Evolutionary conservation across 2,888 invertebrate genomes (phyloP).

Genomic region (Lasioglossum calceatum): DNA sequence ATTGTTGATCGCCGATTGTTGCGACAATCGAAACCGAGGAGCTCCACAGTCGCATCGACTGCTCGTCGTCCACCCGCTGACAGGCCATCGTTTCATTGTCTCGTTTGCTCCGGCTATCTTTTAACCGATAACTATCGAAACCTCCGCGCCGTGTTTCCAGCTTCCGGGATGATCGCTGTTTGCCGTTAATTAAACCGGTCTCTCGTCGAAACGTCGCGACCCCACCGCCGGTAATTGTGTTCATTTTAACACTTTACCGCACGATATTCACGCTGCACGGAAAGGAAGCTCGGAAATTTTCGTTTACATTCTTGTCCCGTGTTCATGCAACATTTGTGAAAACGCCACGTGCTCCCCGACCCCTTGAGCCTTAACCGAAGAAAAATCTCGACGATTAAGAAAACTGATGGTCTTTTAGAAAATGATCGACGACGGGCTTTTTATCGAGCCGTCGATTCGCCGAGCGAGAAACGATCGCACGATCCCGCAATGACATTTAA

Average conservation of each 20-base stretch:
- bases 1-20: not conserved
- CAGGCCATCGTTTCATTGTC: constrained; percentile 20
- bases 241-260: not conserved
- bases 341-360: too few relatives aligned
- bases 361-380: too few relatives aligned
- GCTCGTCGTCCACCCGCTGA: not conserved
- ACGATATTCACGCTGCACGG: too few relatives aligned
- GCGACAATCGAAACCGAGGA: constrained; percentile 1
- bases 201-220: not conserved
- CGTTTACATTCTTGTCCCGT: too few relatives aligned
- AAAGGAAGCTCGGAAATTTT: not conserved
- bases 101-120: constrained; percentile 8
- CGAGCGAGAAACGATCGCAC: not conserved
- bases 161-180: not conserved
- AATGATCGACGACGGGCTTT: too few relatives aligned
- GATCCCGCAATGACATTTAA: not conserved
- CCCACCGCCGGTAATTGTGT: not conserved
- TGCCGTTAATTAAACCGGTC: not conserved
- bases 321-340: too few relatives aligned
- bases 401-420: too few relatives aligned
- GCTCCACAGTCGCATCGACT: not conserved
- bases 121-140: constrained; percentile 7
- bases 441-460: too few relatives aligned
- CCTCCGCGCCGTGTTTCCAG: not conserved
- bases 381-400: too few relatives aligned